phyloP scores from a whole-genome alignment of 2,113 vertebrate genomes.

The Corydoras sp. region DNA sequence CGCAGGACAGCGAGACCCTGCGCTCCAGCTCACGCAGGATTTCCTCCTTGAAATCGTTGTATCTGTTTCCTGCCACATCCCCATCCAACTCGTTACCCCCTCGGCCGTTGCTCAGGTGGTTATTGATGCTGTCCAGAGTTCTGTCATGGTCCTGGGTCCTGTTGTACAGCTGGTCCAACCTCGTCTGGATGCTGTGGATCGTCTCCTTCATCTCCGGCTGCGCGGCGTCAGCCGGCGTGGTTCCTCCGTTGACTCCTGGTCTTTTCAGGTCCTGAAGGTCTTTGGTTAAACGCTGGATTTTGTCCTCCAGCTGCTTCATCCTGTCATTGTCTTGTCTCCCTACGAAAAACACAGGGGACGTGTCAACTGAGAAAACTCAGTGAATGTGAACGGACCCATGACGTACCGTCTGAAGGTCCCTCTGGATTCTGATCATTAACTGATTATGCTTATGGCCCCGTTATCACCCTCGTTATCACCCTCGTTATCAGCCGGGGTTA shows the following conservation, averaged over 20 bases:
- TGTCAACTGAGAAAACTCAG: no score
- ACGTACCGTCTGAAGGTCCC: no score
- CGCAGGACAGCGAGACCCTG: conserved; percentile 75
- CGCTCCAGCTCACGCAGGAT: conserved; percentile 75
- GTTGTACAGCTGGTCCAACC: conserved; percentile 81
- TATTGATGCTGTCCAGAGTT: conserved; percentile 74
- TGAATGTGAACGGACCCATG: no score
- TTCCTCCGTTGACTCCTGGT: conserved; percentile 51
- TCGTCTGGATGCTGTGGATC: conserved; percentile 80
- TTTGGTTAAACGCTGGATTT: conserved; percentile 76
- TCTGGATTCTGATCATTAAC: no score
- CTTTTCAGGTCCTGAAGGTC: conserved; percentile 49
- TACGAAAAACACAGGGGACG: conserved; percentile 30
- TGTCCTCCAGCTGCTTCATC: conserved; percentile 77
- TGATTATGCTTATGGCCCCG: no score
- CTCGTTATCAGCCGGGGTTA: no score
- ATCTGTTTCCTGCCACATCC: not conserved
- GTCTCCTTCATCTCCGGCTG: conserved; percentile 81
- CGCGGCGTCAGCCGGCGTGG: conserved; percentile 73
- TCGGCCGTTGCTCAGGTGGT: conserved; percentile 68
- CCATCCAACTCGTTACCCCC: conserved; percentile 29
- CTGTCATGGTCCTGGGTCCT: conserved; percentile 76
- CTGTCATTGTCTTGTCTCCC: conserved; percentile 69
- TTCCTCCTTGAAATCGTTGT: conserved; percentile 56
- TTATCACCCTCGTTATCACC: no score